Conservation (phyloP, 2,113 vertebrate species). For the Australoheros scitulus region DNA sequence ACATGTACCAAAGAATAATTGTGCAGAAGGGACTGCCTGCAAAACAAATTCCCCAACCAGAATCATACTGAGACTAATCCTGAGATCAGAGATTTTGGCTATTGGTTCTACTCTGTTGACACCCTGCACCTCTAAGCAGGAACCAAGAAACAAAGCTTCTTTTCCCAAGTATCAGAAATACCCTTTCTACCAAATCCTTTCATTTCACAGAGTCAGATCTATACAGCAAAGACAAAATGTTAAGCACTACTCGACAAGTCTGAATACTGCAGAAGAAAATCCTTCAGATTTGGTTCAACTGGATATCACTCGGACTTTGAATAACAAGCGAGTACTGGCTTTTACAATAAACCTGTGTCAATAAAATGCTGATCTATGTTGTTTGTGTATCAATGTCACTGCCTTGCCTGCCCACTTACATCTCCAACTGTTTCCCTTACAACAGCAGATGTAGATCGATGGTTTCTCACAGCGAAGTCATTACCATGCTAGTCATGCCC, state of each 20-base stretch:
- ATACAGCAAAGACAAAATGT: background rate
- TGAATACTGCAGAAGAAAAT: slow-evolving; percentile 10
- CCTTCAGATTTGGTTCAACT: background rate
- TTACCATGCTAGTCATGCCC: slow-evolving; percentile 70
- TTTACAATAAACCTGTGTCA: slow-evolving; percentile 4
- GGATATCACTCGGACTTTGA: background rate
- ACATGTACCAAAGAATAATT: slow-evolving; percentile 48
- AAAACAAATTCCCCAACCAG: slow-evolving; percentile 15
- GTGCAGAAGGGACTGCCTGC: slow-evolving; percentile 27
- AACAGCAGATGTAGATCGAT: slow-evolving; percentile 51
- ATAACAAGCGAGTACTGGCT: slow-evolving; percentile 9
- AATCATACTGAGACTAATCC: background rate
- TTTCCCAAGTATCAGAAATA: slow-evolving; percentile 3
- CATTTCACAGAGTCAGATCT: slow-evolving; percentile 8
- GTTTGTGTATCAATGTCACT: slow-evolving; percentile 11
- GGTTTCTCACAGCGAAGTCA: slow-evolving; percentile 38
- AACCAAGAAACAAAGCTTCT: background rate
- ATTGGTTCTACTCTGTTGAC: background rate
- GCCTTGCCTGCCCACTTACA: background rate
- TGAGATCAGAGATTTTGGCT: background rate
- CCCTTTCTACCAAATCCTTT: slow-evolving; percentile 1
- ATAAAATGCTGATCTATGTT: background rate
- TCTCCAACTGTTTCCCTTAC: slow-evolving; percentile 4
- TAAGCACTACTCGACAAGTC: background rate
- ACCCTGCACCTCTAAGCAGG: background rate